phyloP scores from a whole-genome alignment of 2,888 invertebrate species.

The Smittia aterrima region DNA sequence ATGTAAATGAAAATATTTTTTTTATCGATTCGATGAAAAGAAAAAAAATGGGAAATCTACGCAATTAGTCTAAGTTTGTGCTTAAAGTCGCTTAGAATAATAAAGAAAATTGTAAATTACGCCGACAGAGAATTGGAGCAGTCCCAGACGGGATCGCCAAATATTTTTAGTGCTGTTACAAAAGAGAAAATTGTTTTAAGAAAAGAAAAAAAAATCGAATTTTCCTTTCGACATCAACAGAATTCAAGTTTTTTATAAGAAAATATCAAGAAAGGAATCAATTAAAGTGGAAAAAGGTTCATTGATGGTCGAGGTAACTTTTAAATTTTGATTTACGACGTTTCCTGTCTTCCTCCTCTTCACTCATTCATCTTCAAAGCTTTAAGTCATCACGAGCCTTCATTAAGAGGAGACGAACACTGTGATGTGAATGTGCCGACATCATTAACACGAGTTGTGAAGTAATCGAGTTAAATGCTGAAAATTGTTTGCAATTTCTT shows the following conservation, averaged over 20 bases:
- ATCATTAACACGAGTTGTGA: neutral
- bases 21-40: slow-evolving; percentile 3
- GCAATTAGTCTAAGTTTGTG: slow-evolving; percentile 21
- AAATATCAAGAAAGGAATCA: too few relatives aligned
- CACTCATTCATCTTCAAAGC: neutral
- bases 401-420: neutral
- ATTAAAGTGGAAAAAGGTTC: neutral
- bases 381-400: neutral
- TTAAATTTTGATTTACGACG: too few relatives aligned
- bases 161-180: neutral
- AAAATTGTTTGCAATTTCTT: slow-evolving; percentile 20
- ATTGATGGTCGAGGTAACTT: too few relatives aligned
- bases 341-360: neutral
- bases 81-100: neutral
- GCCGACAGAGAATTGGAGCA: neutral
- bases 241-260: too few relatives aligned
- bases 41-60: slow-evolving; percentile 34
- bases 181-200: too few relatives aligned
- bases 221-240: too few relatives aligned
- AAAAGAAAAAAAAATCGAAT: too few relatives aligned
- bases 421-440: neutral
- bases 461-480: slow-evolving; percentile 6
- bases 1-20: slow-evolving; percentile 26
- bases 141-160: neutral
- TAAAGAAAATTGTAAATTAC: slow-evolving; percentile 9